Evolutionary conservation across 2,113 vertebrate genomes (phyloP).

Genomic region (Varanus salvator): DNA sequence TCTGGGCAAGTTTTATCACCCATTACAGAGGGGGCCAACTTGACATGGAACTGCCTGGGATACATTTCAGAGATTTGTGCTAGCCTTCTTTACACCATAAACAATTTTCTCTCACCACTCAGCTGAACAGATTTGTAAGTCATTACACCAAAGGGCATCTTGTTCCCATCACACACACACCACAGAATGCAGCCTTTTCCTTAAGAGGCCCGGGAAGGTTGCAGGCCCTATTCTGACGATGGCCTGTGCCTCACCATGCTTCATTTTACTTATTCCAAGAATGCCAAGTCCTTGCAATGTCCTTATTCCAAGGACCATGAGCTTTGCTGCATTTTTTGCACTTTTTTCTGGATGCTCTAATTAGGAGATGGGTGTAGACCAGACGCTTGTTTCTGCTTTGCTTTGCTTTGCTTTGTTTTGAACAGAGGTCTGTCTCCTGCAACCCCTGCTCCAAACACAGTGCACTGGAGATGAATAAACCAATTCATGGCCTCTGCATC

Average conservation of each 20-base stretch:
- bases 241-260: neutral
- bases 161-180: no score
- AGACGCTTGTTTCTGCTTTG: conserved; percentile 38
- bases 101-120: no score
- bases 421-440: conserved; percentile 22
- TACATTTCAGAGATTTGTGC: no score
- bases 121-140: no score
- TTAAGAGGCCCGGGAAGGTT: neutral
- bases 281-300: neutral
- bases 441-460: conserved; percentile 43
- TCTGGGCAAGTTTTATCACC: no score
- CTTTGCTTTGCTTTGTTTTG: conserved; percentile 37
- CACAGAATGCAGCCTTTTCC: neutral
- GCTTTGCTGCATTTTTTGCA: no score
- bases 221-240: fast-evolving
- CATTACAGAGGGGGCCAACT: no score
- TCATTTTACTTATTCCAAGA: conserved; percentile 55
- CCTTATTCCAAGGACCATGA: no score
- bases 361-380: conserved; percentile 51
- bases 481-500: conserved; percentile 57
- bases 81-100: no score
- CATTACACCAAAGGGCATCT: no score
- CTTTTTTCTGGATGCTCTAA: conserved; percentile 51
- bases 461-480: conserved; percentile 63
- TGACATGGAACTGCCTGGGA: no score